Conservation (phyloP, 1,140 invertebrate species). For the Propsilocerus akamusi region DNA sequence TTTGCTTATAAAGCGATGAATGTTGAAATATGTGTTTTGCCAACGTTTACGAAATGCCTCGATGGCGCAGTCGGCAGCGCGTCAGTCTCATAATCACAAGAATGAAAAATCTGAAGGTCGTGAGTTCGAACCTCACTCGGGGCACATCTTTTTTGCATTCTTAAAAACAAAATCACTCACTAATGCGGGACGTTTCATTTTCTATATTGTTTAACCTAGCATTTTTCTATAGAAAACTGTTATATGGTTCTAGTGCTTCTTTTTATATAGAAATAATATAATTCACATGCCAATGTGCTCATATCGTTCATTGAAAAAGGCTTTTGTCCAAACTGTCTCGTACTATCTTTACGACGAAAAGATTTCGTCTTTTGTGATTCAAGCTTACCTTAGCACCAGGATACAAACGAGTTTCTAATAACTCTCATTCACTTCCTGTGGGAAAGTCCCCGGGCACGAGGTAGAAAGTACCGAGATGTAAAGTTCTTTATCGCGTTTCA, state of each 20-base stretch:
- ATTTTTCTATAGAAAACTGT: neutral
- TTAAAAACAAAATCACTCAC: no score
- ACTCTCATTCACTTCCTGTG: neutral
- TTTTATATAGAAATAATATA: neutral
- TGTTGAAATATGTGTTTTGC: neutral
- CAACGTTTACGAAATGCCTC: constrained; percentile 31
- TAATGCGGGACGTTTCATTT: no score
- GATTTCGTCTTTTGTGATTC: neutral
- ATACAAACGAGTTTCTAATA: constrained; percentile 1
- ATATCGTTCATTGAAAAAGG: neutral
- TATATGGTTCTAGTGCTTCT: neutral
- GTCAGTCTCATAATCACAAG: constrained; percentile 96
- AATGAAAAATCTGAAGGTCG: constrained; percentile 94
- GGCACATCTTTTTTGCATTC: constrained; percentile 40
- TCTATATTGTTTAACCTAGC: neutral
- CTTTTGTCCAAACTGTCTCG: neutral
- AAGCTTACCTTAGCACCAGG: neutral
- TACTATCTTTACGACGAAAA: neutral
- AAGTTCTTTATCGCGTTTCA: neutral
- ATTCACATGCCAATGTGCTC: neutral
- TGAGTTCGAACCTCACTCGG: constrained; percentile 90
- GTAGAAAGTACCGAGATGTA: constrained; percentile 1
- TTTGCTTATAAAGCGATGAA: neutral
- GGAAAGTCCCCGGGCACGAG: constrained; percentile 1
- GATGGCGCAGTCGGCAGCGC: constrained; percentile 87